Evolutionary conservation across 1,140 invertebrate species (phyloP).

Genomic region (Dendroctonus valens): DNA sequence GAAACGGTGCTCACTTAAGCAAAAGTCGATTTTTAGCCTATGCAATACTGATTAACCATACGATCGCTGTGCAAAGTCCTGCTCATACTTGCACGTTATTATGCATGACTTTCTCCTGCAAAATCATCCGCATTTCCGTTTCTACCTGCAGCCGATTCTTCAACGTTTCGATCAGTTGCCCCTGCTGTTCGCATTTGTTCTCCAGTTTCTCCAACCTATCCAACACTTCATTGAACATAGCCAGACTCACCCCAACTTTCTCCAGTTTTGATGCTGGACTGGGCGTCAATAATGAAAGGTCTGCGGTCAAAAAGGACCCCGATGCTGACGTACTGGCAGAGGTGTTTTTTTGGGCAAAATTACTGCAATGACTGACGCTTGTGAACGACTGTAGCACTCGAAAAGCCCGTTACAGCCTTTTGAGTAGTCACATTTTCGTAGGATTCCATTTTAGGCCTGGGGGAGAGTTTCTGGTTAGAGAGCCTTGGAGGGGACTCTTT

Average conservation of each 20-base stretch:
- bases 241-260: neutral
- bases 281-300: neutral
- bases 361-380: neutral
- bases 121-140: conserved; percentile 56
- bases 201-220: conserved; percentile 60
- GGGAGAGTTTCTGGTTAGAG: conserved; percentile 23
- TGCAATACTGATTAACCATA: too few species aligned
- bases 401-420: conserved; percentile 5
- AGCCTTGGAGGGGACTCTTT: conserved; percentile 13
- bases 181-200: conserved; percentile 58
- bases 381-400: too few species aligned
- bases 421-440: conserved; percentile 19
- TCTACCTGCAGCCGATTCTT: conserved; percentile 56
- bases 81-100: conserved; percentile 37
- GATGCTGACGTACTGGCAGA: neutral
- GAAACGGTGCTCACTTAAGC: neutral
- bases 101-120: conserved; percentile 56
- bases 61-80: too few species aligned
- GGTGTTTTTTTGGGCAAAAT: neutral
- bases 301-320: neutral
- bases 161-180: conserved; percentile 59
- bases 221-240: conserved; percentile 49
- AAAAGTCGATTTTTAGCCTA: too few species aligned
- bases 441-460: conserved; percentile 17
- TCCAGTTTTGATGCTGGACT: conserved; percentile 1